These are phyloP conservation scores for Sclerodermus sp. DNA, from an alignment of 2,888 invertebrate species.

Conservation along the genomic window DNA sequence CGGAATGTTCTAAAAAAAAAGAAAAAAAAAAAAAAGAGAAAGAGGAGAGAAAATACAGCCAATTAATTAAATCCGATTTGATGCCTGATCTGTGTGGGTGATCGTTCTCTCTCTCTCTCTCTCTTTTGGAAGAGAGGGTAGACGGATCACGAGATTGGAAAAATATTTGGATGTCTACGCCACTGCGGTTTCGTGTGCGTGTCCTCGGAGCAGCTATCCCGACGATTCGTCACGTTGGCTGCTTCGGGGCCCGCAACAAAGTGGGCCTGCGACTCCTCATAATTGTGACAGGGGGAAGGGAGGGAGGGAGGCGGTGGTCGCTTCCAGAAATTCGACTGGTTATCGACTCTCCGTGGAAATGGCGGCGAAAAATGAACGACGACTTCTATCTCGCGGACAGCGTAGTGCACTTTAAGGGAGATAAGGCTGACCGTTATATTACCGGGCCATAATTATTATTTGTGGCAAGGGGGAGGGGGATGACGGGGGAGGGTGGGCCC, in stretches of 20 bases:
- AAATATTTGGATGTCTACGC: too few relatives aligned
- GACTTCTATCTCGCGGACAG: slow-evolving; percentile 47
- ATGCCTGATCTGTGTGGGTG: too few relatives aligned
- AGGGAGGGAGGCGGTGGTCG: too few relatives aligned
- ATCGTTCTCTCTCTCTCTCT: too few relatives aligned
- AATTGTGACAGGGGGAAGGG: background rate
- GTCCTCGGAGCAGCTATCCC: background rate
- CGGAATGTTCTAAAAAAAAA: too few relatives aligned
- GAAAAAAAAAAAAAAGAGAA: too few relatives aligned
- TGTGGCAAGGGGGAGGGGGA: slow-evolving; percentile 21
- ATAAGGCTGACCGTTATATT: slow-evolving; percentile 52
- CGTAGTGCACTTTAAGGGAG: slow-evolving; percentile 53
- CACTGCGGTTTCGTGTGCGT: background rate
- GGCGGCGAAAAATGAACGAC: slow-evolving; percentile 19
- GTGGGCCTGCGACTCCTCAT: background rate
- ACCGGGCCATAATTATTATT: slow-evolving; percentile 52
- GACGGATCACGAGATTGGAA: too few relatives aligned
- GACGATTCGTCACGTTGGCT: slow-evolving; percentile 23
- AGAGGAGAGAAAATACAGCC: too few relatives aligned
- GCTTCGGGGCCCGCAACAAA: slow-evolving; percentile 3
- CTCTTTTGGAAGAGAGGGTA: too few relatives aligned
- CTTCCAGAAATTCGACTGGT: slow-evolving; percentile 5
- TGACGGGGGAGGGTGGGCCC: background rate
- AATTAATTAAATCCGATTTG: too few relatives aligned
- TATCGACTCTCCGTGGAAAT: background rate